Conservation (phyloP, 2,888 invertebrate genomes). For the Agonopterix alstromeriana region DNA sequence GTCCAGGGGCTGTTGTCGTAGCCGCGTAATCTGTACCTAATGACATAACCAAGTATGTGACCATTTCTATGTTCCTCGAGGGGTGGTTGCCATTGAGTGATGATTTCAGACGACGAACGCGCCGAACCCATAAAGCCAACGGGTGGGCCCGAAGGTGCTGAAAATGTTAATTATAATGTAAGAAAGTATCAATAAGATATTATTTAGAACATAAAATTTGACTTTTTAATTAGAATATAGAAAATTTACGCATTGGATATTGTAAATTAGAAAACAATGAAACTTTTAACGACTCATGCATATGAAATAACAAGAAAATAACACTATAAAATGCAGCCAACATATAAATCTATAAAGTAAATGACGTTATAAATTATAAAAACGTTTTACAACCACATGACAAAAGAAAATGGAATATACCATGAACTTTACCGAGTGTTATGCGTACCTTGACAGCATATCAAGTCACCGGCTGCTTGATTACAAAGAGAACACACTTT, state of each 20-base stretch:
- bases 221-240: no score
- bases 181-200: no score
- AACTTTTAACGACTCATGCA: not conserved
- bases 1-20: slow-evolving; percentile 97
- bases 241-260: no score
- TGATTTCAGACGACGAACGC: slow-evolving; percentile 95
- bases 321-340: slow-evolving; percentile 10
- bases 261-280: no score
- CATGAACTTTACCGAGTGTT: slow-evolving; percentile 21
- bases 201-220: no score
- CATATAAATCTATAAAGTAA: slow-evolving; percentile 6
- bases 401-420: slow-evolving; percentile 15
- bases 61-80: slow-evolving; percentile 96
- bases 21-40: slow-evolving; percentile 93
- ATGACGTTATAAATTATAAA: slow-evolving; percentile 5
- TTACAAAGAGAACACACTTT: slow-evolving; percentile 60
- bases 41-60: slow-evolving; percentile 93
- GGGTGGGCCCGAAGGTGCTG: slow-evolving; percentile 97
- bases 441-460: slow-evolving; percentile 76
- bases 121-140: slow-evolving; percentile 96
- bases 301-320: not conserved
- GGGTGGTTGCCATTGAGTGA: slow-evolving; percentile 98
- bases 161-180: no score
- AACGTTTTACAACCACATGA: slow-evolving; percentile 18
- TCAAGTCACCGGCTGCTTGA: slow-evolving; percentile 73